Conservation (phyloP, 2,888 invertebrate species). For the Proisotoma minuta region DNA sequence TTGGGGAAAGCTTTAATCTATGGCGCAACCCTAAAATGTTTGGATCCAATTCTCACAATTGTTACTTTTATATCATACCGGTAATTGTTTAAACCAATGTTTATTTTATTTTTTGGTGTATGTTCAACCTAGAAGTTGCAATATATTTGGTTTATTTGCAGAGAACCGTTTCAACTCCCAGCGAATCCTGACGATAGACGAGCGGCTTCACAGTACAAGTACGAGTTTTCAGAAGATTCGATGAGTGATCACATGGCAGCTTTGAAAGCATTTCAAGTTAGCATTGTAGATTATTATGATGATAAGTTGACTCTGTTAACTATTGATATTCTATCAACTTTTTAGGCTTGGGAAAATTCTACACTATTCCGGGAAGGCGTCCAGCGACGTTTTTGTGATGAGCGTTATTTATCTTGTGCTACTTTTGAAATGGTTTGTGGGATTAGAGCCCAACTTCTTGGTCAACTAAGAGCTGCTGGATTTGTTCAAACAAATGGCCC, state of each 20-base stretch:
- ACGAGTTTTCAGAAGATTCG: conserved; percentile 67
- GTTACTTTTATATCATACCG: conserved; percentile 76
- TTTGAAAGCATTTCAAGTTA: conserved; percentile 69
- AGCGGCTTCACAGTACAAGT: conserved; percentile 60
- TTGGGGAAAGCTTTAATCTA: conserved; percentile 88
- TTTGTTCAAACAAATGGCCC: conserved; percentile 60
- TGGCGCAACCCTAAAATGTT: conserved; percentile 81
- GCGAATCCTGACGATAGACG: conserved; percentile 62
- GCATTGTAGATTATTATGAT: conserved; percentile 2
- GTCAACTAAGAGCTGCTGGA: conserved; percentile 62
- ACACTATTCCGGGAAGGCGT: conserved; percentile 43
- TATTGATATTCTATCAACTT: no score
- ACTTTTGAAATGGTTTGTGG: conserved; percentile 87
- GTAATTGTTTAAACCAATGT: conserved; percentile 55
- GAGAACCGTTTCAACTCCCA: conserved; percentile 75
- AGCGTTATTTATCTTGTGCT: conserved; percentile 70
- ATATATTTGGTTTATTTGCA: conserved; percentile 48
- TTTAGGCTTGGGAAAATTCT: conserved; percentile 53
- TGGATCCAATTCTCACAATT: conserved; percentile 87
- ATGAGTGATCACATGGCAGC: conserved; percentile 87
- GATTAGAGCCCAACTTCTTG: conserved; percentile 74
- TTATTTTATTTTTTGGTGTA: conserved; percentile 44
- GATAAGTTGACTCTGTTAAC: neutral
- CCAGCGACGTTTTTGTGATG: conserved; percentile 42
- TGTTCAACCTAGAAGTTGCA: no score